Percentiles rank a stretch among this genome's conserved stretches.
Evolutionary conservation across 2,888 invertebrate species (phyloP).

Genomic region (Zhengitettix transpicula): DNA sequence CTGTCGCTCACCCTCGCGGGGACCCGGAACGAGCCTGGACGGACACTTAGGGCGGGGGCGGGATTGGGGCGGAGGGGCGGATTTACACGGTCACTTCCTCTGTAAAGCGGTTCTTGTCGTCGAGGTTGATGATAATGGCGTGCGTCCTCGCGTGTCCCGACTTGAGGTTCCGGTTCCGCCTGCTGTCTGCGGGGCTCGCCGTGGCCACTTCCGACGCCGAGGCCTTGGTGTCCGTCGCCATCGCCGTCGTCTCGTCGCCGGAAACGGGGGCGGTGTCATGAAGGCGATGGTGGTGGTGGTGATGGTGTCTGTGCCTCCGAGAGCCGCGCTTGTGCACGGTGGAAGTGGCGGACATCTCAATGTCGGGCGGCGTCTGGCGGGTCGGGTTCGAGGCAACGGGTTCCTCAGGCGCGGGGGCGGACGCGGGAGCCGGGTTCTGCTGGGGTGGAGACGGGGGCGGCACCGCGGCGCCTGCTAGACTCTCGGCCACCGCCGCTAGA

Average conservation of each 20-base stretch:
- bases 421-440: conserved; percentile 2
- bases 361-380: conserved; percentile 3
- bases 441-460: conserved; percentile 10
- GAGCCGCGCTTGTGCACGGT: not conserved
- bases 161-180: conserved; percentile 5
- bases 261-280: not conserved
- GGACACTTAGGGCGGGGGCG: too few relatives aligned
- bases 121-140: conserved; percentile 62
- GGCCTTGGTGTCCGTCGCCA: conserved; percentile 22
- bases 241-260: conserved; percentile 2
- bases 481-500: conserved; percentile 31
- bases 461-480: conserved; percentile 29
- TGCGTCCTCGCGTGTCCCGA: conserved; percentile 57
- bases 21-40: too few relatives aligned
- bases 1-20: too few relatives aligned
- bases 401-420: not conserved
- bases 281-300: conserved; percentile 1
- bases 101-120: conserved; percentile 63
- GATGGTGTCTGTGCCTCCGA: not conserved
- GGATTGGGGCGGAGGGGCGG: not conserved
- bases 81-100: conserved; percentile 60
- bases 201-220: conserved; percentile 25
- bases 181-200: conserved; percentile 17
- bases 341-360: not conserved
- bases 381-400: not conserved